Conservation (phyloP, 2,888 invertebrate genomes). For the Octodonta nipae region DNA sequence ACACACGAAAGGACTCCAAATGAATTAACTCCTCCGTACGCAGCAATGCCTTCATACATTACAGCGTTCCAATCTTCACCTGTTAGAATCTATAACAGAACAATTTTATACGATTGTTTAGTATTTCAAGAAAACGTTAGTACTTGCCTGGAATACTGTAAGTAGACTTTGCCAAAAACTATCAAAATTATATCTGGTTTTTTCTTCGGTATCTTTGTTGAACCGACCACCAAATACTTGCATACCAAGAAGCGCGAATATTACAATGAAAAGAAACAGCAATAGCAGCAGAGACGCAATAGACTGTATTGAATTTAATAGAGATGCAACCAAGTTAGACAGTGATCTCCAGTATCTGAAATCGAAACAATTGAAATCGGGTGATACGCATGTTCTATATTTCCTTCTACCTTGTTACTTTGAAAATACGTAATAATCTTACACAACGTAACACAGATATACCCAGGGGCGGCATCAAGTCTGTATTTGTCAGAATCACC, state of each 20-base stretch:
- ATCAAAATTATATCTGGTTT: conserved; percentile 94
- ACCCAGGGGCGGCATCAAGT: conserved; percentile 93
- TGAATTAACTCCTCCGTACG: conserved; percentile 88
- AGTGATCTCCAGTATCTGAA: conserved; percentile 95
- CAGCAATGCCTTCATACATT: conserved; percentile 98
- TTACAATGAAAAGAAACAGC: conserved; percentile 97
- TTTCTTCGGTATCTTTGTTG: conserved; percentile 72
- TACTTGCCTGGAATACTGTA: conserved; percentile 91
- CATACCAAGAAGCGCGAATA: conserved; percentile 98
- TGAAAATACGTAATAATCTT: conserved; percentile 90
- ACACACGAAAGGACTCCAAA: conserved; percentile 86
- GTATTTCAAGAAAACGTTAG: too few relatives aligned
- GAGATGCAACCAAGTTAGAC: conserved; percentile 92
- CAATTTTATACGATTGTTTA: too few relatives aligned
- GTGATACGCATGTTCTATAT: background rate
- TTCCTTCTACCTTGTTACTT: conserved; percentile 97
- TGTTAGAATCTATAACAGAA: conserved; percentile 74
- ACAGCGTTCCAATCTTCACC: conserved; percentile 99
- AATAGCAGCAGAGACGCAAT: conserved; percentile 93
- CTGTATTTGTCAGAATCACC: conserved; percentile 80
- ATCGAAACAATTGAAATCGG: too few relatives aligned
- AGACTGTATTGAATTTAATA: conserved; percentile 97
- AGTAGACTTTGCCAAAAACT: conserved; percentile 96
- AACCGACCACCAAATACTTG: conserved; percentile 99
- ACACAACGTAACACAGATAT: conserved; percentile 97